Base-by-base conservation (phyloP, 2,113 vertebrate species). In the Varanus komodoensis region DNA sequence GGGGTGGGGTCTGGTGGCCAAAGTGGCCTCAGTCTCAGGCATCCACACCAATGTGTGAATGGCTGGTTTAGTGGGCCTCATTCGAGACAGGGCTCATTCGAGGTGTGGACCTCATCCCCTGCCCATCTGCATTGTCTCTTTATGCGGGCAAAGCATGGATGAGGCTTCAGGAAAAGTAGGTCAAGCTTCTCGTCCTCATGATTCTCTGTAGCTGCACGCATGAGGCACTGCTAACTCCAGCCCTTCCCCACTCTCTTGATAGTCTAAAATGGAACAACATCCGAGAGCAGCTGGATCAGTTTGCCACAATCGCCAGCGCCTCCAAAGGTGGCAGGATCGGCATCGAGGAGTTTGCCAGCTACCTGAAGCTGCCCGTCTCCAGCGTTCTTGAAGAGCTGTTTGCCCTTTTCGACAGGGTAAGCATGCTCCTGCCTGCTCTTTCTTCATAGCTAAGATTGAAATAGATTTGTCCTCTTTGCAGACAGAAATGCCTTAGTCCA, bases 201-300 rank as follows among this genome's bases (percentile, higher is more conserved):
- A 12, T 32, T 27, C 90, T 92, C 90, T 87, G 71, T 92, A 71
- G 92, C 87, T 89, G 78, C 23, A 73, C n/a, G 27, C 23, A 61
- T 29, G 27, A 6, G 11, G 34, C 17, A 11, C 75, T 11, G 17
- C 61, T 69, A 6, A 38, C 34, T 12, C 23, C 8, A 29, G 17
- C 23, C 69, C 19, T 14, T 34, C 27, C 29, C 44, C 34, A 50
- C 75, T n/a, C 82, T 95, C 92, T 87, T 80, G 90, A 54, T 85
- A 99, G 99, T 87, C 95, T 99, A 87, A 99, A 99, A 91, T 99
- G 98, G 99, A 97, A 98, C 93, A 97, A 97, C n/a, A 84, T 99
- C 87, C 97, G 97, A 82, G 98, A 98, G 91, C 98, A 99, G 84
- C 38, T 99, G 95, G 98, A 99, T 88, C 95, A 97, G 69, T 99